A percentile compares a stretch with the other conserved stretches of the same genome.
phyloP scores from a whole-genome alignment of 2,113 vertebrate genomes.

The Uria aalge region DNA sequence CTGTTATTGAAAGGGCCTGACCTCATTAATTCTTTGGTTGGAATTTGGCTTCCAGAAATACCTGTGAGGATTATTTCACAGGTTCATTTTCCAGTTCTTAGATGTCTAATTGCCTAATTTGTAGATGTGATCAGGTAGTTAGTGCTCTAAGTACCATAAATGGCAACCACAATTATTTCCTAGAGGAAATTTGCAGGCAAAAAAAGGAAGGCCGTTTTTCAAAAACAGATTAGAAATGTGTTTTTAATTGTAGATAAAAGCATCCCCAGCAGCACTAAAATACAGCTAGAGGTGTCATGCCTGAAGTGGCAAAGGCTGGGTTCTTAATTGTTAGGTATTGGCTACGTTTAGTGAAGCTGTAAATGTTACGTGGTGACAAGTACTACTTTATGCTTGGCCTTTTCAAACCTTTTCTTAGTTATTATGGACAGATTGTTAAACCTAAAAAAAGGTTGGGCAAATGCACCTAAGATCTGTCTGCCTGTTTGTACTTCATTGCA shows the following conservation, averaged over 20 bases:
- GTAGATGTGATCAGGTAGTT: constrained; percentile 7
- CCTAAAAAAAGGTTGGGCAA: background rate
- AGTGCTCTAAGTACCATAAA: background rate
- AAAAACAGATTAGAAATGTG: background rate
- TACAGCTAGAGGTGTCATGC: background rate
- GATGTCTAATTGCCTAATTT: constrained; percentile 29
- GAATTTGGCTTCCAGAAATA: constrained; percentile 29
- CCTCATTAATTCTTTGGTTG: background rate
- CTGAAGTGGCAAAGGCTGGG: background rate
- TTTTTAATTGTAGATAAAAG: constrained; percentile 24
- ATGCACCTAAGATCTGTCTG: background rate
- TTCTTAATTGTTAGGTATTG: background rate
- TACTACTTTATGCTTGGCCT: background rate
- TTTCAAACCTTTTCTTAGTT: background rate
- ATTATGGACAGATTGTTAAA: background rate
- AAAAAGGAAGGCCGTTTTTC: background rate
- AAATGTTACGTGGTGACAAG: background rate
- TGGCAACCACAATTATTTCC: constrained; percentile 10
- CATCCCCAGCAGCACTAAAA: constrained; percentile 1
- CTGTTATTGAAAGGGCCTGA: background rate
- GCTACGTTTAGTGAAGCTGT: background rate
- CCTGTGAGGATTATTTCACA: constrained; percentile 14
- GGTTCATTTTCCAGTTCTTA: constrained; percentile 3
- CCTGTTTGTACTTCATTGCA: background rate
- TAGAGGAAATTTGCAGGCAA: background rate